phyloP scores from a whole-genome alignment of 37 sponge, comb jelly and placozoan genomes.

The Agelas oroides region DNA sequence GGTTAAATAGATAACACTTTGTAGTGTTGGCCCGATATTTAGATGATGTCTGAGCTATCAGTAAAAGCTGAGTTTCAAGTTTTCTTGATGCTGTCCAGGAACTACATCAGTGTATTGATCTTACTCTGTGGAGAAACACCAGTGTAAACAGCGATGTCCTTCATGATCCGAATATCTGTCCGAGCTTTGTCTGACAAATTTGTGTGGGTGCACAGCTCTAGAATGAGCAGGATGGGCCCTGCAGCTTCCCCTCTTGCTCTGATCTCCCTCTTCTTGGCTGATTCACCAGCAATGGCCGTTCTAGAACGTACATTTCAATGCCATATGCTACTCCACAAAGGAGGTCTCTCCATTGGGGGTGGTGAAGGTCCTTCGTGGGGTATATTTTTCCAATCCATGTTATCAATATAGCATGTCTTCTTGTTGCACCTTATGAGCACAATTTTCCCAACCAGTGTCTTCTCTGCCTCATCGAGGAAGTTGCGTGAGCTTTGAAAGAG shows the following conservation, averaged over 20 bases:
- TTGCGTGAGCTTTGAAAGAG: slow-evolving; percentile 3
- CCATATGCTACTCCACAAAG: slow-evolving; percentile 84
- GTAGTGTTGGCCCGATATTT: too few relatives aligned
- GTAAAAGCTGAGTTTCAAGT: too few relatives aligned
- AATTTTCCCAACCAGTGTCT: slow-evolving; percentile 87
- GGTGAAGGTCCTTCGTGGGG: slow-evolving; percentile 70
- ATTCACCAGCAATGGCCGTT: too few relatives aligned
- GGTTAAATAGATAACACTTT: too few relatives aligned
- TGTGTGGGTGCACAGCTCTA: slow-evolving; percentile 91
- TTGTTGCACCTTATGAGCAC: slow-evolving; percentile 96
- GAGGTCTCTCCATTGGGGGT: slow-evolving; percentile 61
- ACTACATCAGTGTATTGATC: too few relatives aligned
- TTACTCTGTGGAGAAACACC: too few relatives aligned
- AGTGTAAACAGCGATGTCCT: too few relatives aligned
- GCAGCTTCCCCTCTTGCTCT: slow-evolving; percentile 52
- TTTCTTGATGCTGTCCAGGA: too few relatives aligned
- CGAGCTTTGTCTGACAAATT: too few relatives aligned
- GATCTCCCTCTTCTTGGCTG: slow-evolving; percentile 59
- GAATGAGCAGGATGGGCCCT: slow-evolving; percentile 82
- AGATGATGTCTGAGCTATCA: too few relatives aligned
- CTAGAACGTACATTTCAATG: slow-evolving; percentile 49
- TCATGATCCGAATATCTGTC: too few relatives aligned
- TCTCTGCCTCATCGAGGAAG: slow-evolving; percentile 72
- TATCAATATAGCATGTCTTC: slow-evolving; percentile 94
- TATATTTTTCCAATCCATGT: slow-evolving; percentile 90